Conservation (phyloP, 2,888 invertebrate species). For the Campoplex nolae region DNA sequence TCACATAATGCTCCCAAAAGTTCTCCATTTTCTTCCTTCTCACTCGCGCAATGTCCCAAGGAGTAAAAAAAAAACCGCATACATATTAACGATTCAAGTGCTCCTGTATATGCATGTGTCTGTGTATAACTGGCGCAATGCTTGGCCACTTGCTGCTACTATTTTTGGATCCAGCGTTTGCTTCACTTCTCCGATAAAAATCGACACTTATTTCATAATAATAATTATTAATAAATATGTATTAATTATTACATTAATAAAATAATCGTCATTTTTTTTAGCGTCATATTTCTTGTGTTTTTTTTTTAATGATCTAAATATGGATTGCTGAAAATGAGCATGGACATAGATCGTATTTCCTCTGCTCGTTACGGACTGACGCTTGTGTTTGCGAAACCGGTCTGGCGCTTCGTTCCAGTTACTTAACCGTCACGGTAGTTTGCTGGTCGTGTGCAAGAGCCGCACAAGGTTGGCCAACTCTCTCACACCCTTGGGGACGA, state of each 20-base stretch:
- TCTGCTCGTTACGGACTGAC: constrained; percentile 59
- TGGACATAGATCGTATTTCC: constrained; percentile 1
- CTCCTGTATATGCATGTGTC: neutral
- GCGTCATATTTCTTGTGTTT: neutral
- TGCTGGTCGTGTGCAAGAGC: constrained; percentile 70
- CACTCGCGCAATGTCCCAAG: constrained; percentile 22
- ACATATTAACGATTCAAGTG: constrained; percentile 27
- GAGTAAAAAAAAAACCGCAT: constrained; percentile 19
- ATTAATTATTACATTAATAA: too few relatives aligned
- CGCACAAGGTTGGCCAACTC: constrained; percentile 55
- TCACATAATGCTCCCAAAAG: constrained; percentile 61
- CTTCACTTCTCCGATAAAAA: neutral
- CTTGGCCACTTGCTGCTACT: constrained; percentile 14
- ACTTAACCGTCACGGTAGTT: constrained; percentile 80
- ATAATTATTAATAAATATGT: neutral
- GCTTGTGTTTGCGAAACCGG: constrained; percentile 77
- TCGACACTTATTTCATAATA: neutral
- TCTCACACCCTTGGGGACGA: constrained; percentile 45
- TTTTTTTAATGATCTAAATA: neutral
- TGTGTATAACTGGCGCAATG: constrained; percentile 1
- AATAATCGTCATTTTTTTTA: neutral
- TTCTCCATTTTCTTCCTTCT: constrained; percentile 54
- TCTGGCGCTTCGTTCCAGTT: constrained; percentile 77
- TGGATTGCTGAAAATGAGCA: neutral
- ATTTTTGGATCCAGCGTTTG: constrained; percentile 19